These are phyloP conservation scores for Meloidogyne hapla DNA, from an alignment of 1,140 invertebrate species.

Conservation along the genomic window DNA sequence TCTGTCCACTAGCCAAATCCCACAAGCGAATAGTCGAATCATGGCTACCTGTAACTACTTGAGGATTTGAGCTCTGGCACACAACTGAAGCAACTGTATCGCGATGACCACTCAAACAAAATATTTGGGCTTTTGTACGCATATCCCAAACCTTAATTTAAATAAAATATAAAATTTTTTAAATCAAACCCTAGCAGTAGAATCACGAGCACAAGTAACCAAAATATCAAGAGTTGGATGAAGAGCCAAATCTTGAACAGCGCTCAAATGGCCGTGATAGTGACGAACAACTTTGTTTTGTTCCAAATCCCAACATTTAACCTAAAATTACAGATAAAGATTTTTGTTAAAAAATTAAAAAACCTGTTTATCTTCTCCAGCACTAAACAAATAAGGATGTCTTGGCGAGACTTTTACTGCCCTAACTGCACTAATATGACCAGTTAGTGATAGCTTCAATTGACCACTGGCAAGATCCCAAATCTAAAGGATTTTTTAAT, in stretches of 20 bases:
- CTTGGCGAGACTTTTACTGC: constrained; percentile 86
- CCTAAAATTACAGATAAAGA: constrained; percentile 64
- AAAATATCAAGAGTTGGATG: constrained; percentile 95
- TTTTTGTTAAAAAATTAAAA: not conserved
- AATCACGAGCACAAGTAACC: constrained; percentile 88
- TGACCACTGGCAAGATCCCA: constrained; percentile 95
- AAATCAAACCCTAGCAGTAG: constrained; percentile 78
- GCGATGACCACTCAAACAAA: constrained; percentile 91
- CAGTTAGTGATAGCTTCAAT: constrained; percentile 93
- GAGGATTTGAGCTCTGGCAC: constrained; percentile 87
- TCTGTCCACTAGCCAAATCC: constrained; percentile 94
- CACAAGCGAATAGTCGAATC: constrained; percentile 82
- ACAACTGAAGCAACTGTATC: constrained; percentile 93
- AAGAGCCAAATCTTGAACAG: constrained; percentile 86
- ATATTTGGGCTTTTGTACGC: constrained; percentile 95
- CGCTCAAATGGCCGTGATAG: constrained; percentile 97
- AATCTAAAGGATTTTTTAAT: constrained; percentile 71
- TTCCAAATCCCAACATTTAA: constrained; percentile 99
- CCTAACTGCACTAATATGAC: constrained; percentile 93
- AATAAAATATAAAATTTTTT: constrained; percentile 12
- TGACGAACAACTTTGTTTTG: constrained; percentile 98
- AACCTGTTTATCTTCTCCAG: constrained; percentile 91
- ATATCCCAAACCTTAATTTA: constrained; percentile 81
- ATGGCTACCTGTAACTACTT: constrained; percentile 73
- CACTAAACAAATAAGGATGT: constrained; percentile 97